Evolutionary conservation across 2,113 vertebrate species (phyloP), one percentile per base, ranked within the genome.

Genomic region (Pycnonotus jocosus): DNA sequence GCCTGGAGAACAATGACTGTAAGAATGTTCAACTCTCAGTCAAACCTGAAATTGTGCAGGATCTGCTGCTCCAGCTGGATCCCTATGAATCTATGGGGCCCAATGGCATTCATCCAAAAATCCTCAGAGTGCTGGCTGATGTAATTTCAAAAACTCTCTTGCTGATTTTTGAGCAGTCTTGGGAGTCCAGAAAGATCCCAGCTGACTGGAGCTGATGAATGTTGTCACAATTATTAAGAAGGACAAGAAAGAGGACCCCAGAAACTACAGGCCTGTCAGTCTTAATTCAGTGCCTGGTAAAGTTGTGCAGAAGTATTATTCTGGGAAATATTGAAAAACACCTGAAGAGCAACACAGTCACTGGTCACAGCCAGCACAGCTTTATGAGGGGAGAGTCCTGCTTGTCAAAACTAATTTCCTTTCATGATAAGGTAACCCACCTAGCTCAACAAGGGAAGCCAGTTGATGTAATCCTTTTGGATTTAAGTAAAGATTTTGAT

Each of bases 311-410:
- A 35, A 51, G 10, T n/a, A 44, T 31, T 25, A 9, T 83, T 62
- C 27, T 37, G 16, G 21, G 21, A 71, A 2, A 5, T 13, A 44
- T 3, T 83, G 13, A 35, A 35, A 44, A 51, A 53, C 16, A 44
- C 16, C 7, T 61, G 31, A 35, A 51, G 45, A 35, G 4, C 10
- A 44, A 35, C 7, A 4, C 31, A 53, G 21, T 21, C 45, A 35
- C 13, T 44, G 21, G 21, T 44, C 31, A 21, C 16, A 51, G 47
- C 25, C 21, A 53, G 31, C 16, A 25, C 0, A 0, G 21, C 56
- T 51, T 31, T 45, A 44, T 20, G 19, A 30, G 8, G 20, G 15
- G 12, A 20, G 51, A 44, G 16, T 21, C 13, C 47, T 82, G 31
- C 45, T 50, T 51, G 1, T 51, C 20, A 71, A 61, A 51, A 10